phyloP scores from a whole-genome alignment of 2,888 invertebrate species.

The Melieria picta region DNA sequence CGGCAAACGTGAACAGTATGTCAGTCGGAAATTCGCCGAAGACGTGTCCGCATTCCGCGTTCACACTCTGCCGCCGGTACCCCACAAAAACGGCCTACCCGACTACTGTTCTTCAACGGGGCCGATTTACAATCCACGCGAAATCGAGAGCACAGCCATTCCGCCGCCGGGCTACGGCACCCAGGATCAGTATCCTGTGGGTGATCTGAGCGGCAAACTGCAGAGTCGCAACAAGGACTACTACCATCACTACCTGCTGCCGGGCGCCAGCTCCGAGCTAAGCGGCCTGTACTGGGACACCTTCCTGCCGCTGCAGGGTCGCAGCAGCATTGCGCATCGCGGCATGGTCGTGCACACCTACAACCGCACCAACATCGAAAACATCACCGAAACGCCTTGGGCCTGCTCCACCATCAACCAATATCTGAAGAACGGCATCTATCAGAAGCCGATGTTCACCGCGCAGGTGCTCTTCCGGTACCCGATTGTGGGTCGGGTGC shows the following conservation, averaged over 20 bases:
- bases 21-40: conserved; percentile 78
- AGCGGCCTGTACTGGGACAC: conserved; percentile 84
- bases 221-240: conserved; percentile 77
- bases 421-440: conserved; percentile 73
- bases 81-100: conserved; percentile 67
- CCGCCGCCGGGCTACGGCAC: conserved; percentile 78
- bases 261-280: conserved; percentile 77
- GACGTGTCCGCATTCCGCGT: conserved; percentile 78
- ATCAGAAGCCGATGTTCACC: conserved; percentile 78
- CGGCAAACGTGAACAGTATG: conserved; percentile 73
- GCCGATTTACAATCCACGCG: conserved; percentile 80
- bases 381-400: conserved; percentile 59
- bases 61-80: conserved; percentile 76
- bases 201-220: conserved; percentile 89
- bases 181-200: conserved; percentile 90
- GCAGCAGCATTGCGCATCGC: conserved; percentile 81
- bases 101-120: conserved; percentile 77
- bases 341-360: conserved; percentile 69
- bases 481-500: conserved; percentile 85
- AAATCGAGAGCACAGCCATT: conserved; percentile 68
- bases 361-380: conserved; percentile 54
- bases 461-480: conserved; percentile 86
- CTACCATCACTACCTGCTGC: conserved; percentile 75
- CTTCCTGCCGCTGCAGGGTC: conserved; percentile 85
- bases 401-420: conserved; percentile 74